Conservation (phyloP, 2,888 invertebrate genomes). For the Cosmia pyralina region DNA sequence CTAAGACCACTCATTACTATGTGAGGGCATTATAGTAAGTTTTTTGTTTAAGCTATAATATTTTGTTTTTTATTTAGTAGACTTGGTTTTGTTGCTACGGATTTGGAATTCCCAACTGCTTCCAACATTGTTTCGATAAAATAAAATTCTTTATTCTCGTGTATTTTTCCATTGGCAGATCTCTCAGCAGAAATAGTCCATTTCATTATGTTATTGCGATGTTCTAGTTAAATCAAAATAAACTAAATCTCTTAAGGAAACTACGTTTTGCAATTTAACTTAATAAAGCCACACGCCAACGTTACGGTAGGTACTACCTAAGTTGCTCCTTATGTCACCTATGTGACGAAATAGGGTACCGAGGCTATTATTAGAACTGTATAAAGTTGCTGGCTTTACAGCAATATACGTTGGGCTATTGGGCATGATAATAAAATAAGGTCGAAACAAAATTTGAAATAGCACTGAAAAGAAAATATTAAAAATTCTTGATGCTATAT, state of each 20-base stretch:
- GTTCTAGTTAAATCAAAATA: background rate
- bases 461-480: background rate
- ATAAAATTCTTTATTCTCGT: background rate
- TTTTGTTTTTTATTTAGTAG: background rate
- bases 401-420: background rate
- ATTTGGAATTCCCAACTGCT: background rate
- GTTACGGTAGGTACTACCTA: background rate
- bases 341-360: constrained; percentile 14
- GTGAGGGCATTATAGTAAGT: background rate
- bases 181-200: background rate
- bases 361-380: constrained; percentile 27
- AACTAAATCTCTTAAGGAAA: constrained; percentile 5
- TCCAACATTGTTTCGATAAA: background rate
- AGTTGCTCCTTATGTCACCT: background rate
- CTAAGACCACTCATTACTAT: constrained; percentile 9
- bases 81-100: background rate
- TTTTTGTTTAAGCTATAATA: constrained; percentile 4
- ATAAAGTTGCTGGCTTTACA: background rate
- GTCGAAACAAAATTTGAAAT: background rate
- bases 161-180: background rate
- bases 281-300: constrained; percentile 18
- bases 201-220: background rate
- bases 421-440: background rate
- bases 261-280: constrained; percentile 22
- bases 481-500: background rate